Base-by-base conservation (phyloP, 2,888 invertebrate genomes). In the Cataglyphis albicans region DNA sequence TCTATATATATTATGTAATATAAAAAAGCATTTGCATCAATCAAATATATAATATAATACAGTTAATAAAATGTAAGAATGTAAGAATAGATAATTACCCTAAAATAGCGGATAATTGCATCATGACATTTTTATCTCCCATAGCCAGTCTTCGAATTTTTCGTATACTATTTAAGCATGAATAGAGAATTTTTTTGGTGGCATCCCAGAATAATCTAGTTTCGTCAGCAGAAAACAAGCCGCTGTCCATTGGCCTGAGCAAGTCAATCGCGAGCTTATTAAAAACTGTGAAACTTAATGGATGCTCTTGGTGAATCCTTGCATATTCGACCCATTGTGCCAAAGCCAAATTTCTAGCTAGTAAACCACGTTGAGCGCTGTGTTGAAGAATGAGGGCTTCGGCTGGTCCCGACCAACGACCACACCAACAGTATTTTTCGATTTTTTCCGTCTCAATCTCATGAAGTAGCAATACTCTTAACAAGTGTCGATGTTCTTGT, bases 381-480 rank as follows among this genome's bases (percentile, higher is more conserved):
- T 99, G 99, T 93, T 99, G 99, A 15, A 98, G 97, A 9, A 99
- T 96, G 59, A 99, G 96, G 0, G 97, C 97, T 91, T 97, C 97
- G 0, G 98, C 99, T 67, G 97, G 97, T 0, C 96, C 96, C 86
- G 97, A 97, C 95, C 98, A 98, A 92, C 97, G 97, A 1, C 98
- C 99, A 87, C 96, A 96, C 99, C 99, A 99, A 95, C 97, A 97
- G 93, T 96, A 97, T 59, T 92, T 92, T 86, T 93, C 93, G 86
- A 97, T 96, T 95, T 97, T 97, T 10, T 97, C 97, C 67, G 96
- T 96, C 92, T 98, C 98, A 35, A 98, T 95, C 93, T 98, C 98
- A 92, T 98, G 97, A 82, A 98, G 95, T 59, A 98, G 95, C 73
- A 98, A 95, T 83, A 98, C 96, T 93, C 97, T 96, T 52, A 98